Evolutionary conservation across 1,140 invertebrate species (phyloP), one percentile per base, ranked within the genome.

Genomic region (Eurosta solidaginis): DNA sequence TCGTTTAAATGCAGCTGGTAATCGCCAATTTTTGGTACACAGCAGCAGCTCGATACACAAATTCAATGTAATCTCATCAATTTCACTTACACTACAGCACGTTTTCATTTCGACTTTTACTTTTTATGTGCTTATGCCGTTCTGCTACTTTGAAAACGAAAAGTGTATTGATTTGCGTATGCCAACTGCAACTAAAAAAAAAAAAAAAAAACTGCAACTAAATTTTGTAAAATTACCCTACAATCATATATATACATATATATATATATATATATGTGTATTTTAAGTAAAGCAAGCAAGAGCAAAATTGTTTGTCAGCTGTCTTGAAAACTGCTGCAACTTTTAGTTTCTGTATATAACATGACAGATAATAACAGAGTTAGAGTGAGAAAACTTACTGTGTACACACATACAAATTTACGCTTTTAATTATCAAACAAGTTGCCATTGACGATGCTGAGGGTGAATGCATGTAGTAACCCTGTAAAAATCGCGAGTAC

Each of bases 81-180:
- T 68, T 68, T 68, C 59, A 68, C 59, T 68, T 40, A 68, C n/a
- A 68, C 40, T 68, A 68, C 2, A 68, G 59, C 59, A 68, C 59
- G 59, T 68, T 68, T 68, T 5, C 59, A 40, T 68, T 68, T 68
- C 40, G 36, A 33, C 40, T 63, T 63, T 63, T 36, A 63, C 36
- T 36, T 7, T 14, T 40, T 68, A 2, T 27, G 59, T 36, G 33
- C 25, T 36, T 63, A 33, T 68, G 29, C 54, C 3, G 17, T 40
- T 40, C 14, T 68, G n/a, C 40, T 68, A 33, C 54, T 68, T 14
- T 68, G 33, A 7, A 68, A 68, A 68, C 33, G 36, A n/a, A n/a
- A n/a, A n/a, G 33, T 63, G 27, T 20, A 6, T 22, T 36, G 59
- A 68, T 68, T 68, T 17, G 17, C 33, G n/a, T n/a, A 68, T 68